Evolutionary conservation across 2,113 vertebrate genomes (phyloP), one percentile per base, ranked within the genome.

Genomic region (Etheostoma spectabile): DNA sequence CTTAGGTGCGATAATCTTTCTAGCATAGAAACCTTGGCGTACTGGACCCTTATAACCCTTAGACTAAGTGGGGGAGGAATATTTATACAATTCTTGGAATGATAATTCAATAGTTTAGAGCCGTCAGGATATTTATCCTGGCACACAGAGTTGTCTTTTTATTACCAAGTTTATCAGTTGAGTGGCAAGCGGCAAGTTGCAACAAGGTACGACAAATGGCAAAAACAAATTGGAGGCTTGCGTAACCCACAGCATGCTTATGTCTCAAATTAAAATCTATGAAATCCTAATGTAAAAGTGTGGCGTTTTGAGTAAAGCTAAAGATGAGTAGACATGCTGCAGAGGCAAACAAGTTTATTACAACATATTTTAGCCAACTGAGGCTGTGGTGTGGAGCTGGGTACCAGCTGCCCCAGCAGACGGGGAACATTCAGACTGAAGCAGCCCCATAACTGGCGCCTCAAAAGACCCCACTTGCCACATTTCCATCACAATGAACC

Each of bases 401-500:
- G 76, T 15, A 83, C 93, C 91, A 94, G 91, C 89, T 88, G 91
- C 89, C 87, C 70, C 73, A 66, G 74, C 90, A 92, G 89, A 73
- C 35, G 83, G 78, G 66, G 68, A 22, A 63, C 64, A 77, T 56
- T 76, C 82, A 51, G 83, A 82, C 87, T 56, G 65, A 77, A 88
- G 82, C 75, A 84, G 88, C 71, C 87, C 82, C 78, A 84, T 89
- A 88, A 89, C 93, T 60, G 81, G 85, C 59, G 75, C 81, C 83
- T 93, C 88, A 93, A 93, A 91, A 84, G 90, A 91, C 91, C 91
- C 90, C 93, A 90, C 88, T 89, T 82, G 84, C 89, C 66, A 87
- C 88, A 95, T 95, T 94, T 95, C 90, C 94, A 95, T 96, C 89
- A 96, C 95, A 95, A 95, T 92, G 91, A 87, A 87, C 77, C 93